Percentiles rank a stretch among this genome's conserved stretches.
These are phyloP conservation scores for Leuciscus idus DNA, from an alignment of 2,113 vertebrate genomes.

Conservation along the genomic window DNA sequence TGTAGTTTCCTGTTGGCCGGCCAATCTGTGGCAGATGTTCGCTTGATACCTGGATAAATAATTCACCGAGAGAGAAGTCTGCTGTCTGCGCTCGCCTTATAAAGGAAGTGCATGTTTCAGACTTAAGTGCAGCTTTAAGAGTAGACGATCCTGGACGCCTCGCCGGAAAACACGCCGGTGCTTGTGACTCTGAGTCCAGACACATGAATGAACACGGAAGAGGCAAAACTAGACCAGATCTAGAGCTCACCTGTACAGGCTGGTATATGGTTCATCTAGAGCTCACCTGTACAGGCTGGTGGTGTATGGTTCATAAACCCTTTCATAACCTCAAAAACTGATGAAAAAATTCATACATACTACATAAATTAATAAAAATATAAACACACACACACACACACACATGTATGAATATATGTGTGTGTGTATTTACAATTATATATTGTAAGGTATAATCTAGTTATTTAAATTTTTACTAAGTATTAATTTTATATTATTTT, in stretches of 20 bases:
- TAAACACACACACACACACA: too few relatives aligned
- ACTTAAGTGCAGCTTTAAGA: conserved; percentile 54
- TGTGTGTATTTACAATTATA: too few relatives aligned
- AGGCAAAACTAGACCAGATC: neutral
- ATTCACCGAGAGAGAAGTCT: conserved; percentile 44
- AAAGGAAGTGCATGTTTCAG: conserved; percentile 50
- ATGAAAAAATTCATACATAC: neutral
- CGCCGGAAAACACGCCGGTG: too few relatives aligned
- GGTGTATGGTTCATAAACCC: neutral
- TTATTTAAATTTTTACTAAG: neutral
- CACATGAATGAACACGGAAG: neutral
- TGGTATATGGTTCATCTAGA: too few relatives aligned
- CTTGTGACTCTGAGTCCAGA: too few relatives aligned
- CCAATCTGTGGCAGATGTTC: neutral
- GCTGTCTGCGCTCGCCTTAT: conserved; percentile 28
- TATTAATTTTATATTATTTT: neutral
- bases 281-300: too few relatives aligned
- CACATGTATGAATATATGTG: too few relatives aligned
- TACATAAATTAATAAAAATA: too few relatives aligned
- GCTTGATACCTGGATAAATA: conserved; percentile 52
- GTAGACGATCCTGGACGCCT: neutral
- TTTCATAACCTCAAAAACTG: neutral
- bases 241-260: neutral
- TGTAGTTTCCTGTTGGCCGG: conserved; percentile 44
- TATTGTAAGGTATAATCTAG: neutral